Conservation (phyloP, 2,797 vertebrate species). For the Pyrrhura leucotis region DNA sequence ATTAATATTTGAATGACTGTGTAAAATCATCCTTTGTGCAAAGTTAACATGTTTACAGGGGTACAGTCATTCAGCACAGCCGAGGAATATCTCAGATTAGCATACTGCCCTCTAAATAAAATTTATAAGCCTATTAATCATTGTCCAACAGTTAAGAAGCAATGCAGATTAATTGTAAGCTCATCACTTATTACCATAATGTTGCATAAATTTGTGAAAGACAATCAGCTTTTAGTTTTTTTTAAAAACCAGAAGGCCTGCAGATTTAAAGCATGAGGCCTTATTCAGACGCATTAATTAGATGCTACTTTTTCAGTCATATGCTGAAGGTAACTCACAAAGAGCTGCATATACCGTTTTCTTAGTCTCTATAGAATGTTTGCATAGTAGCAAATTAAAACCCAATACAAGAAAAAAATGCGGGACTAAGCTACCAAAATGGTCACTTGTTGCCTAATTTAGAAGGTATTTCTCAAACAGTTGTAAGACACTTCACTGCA, state of each 20-base stretch:
- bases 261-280: constrained; percentile 1
- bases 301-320: constrained; percentile 54
- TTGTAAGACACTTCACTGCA: neutral
- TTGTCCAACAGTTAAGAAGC: constrained; percentile 66
- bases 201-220: constrained; percentile 45
- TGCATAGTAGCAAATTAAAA: neutral
- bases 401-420: neutral
- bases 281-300: constrained; percentile 68
- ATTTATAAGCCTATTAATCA: constrained; percentile 38
- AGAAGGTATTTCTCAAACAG: neutral
- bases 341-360: neutral
- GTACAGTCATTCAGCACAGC: neutral
- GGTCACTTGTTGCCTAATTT: neutral
- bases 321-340: constrained; percentile 35
- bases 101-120: constrained; percentile 39
- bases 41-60: constrained; percentile 15
- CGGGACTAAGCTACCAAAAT: neutral
- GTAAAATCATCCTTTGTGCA: constrained; percentile 30
- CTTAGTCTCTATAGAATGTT: neutral
- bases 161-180: constrained; percentile 64
- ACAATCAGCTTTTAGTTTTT: constrained; percentile 48
- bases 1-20: neutral
- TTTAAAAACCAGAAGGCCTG: constrained; percentile 74
- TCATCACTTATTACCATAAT: constrained; percentile 60
- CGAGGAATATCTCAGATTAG: constrained; percentile 28